Evolutionary conservation across 2,888 invertebrate species (phyloP).

Genomic region (Lamellibrachia satsuma): DNA sequence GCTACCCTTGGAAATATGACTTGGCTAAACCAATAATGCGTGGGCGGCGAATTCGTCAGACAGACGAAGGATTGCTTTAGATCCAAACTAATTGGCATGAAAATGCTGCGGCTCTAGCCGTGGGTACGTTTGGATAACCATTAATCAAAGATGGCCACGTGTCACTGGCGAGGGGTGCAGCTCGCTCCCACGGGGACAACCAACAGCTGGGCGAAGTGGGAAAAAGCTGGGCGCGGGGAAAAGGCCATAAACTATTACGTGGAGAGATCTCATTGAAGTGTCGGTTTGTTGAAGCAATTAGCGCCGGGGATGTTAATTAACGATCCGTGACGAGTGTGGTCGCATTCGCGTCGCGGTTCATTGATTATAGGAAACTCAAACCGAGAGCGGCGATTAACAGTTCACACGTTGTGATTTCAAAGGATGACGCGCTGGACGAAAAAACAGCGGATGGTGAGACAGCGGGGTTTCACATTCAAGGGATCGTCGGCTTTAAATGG

Average conservation of each 20-base stretch:
- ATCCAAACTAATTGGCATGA: background rate
- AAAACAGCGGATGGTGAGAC: background rate
- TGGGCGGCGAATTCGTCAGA: background rate
- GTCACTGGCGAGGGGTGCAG: background rate
- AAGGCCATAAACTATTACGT: background rate
- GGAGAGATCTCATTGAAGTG: background rate
- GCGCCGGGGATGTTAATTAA: background rate
- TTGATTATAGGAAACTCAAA: background rate
- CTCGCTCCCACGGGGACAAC: background rate
- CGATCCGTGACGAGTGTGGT: background rate
- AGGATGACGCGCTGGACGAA: background rate
- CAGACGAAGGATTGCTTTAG: background rate
- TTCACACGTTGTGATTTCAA: background rate
- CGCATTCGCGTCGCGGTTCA: background rate
- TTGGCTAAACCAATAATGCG: background rate
- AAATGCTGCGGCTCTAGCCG: background rate
- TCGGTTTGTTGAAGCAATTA: constrained; percentile 17
- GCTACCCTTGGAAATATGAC: constrained; percentile 17
- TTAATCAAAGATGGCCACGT: constrained; percentile 10
- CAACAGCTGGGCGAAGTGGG: background rate
- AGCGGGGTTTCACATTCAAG: background rate
- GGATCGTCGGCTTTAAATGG: too few relatives aligned
- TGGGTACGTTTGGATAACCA: background rate
- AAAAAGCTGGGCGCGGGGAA: background rate
- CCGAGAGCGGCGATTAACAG: background rate